These are phyloP conservation scores for Heliconius eleuchia DNA, from an alignment of 1,140 invertebrate genomes.

Conservation along the genomic window DNA sequence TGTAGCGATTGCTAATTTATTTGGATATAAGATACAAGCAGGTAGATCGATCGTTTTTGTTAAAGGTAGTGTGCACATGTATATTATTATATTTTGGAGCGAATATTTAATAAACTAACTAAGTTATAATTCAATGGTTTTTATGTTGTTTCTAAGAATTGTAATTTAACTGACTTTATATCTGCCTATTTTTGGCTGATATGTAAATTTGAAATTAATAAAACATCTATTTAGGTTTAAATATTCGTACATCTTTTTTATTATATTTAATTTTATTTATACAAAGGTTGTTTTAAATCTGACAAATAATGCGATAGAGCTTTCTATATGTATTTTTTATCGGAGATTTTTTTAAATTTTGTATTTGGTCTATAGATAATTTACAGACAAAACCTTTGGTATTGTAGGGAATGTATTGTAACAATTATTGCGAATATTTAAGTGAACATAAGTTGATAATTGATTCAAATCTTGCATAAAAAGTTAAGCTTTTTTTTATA, in stretches of 20 bases:
- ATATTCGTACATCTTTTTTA: not conserved
- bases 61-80: not conserved
- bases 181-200: not conserved
- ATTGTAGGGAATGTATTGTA: too few relatives aligned
- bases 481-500: too few relatives aligned
- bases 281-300: too few relatives aligned
- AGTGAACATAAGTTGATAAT: too few relatives aligned
- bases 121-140: not conserved
- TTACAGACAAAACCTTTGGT: too few relatives aligned
- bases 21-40: not conserved
- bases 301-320: too few relatives aligned
- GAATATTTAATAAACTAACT: not conserved
- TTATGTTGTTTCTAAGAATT: not conserved
- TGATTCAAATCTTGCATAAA: too few relatives aligned
- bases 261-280: not conserved
- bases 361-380: too few relatives aligned
- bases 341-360: too few relatives aligned
- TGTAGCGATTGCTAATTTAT: not conserved
- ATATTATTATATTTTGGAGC: not conserved
- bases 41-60: not conserved
- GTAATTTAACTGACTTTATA: not conserved
- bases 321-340: too few relatives aligned
- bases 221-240: not conserved
- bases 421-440: too few relatives aligned
- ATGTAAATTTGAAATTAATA: not conserved